Evolutionary conservation across 2,888 invertebrate genomes (phyloP).

Genomic region (Pasiphila rectangulata): DNA sequence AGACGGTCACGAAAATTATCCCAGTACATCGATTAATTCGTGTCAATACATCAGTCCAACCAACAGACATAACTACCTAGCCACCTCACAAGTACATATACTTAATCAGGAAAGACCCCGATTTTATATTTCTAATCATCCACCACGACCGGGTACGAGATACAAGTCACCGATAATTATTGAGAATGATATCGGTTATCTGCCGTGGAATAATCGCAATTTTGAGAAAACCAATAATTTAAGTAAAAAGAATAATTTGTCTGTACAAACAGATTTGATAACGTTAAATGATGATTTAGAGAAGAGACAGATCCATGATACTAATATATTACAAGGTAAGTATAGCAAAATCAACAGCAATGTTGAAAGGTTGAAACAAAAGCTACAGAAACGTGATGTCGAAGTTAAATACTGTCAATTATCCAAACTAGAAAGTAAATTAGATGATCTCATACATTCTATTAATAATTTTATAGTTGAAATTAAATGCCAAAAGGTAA

Average conservation of each 20-base stretch:
- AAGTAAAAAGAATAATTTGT: slow-evolving; percentile 9
- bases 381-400: slow-evolving; percentile 29
- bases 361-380: slow-evolving; percentile 36
- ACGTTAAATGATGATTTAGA: slow-evolving; percentile 1
- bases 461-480: slow-evolving; percentile 52
- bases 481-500: slow-evolving; percentile 36
- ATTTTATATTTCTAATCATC: slow-evolving; percentile 11
- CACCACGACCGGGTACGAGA: too few species aligned
- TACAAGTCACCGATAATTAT: slow-evolving; percentile 30
- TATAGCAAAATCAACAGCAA: slow-evolving; percentile 34
- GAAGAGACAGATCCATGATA: slow-evolving; percentile 3
- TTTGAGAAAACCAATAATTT: slow-evolving; percentile 2
- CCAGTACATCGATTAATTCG: not conserved
- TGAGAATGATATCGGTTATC: slow-evolving; percentile 26
- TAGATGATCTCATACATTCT: slow-evolving; percentile 51
- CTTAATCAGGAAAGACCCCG: slow-evolving; percentile 37
- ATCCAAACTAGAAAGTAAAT: slow-evolving; percentile 50
- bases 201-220: not conserved
- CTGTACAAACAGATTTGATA: slow-evolving; percentile 26
- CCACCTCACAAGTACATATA: slow-evolving; percentile 47
- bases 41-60: slow-evolving; percentile 27
- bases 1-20: slow-evolving; percentile 11
- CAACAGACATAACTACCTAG: slow-evolving; percentile 45
- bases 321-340: slow-evolving; percentile 34
- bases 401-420: slow-evolving; percentile 37